Percentiles rank a stretch among this genome's conserved stretches.
phyloP scores from a whole-genome alignment of 2,113 vertebrate species.

The Galemys pyrenaicus region DNA sequence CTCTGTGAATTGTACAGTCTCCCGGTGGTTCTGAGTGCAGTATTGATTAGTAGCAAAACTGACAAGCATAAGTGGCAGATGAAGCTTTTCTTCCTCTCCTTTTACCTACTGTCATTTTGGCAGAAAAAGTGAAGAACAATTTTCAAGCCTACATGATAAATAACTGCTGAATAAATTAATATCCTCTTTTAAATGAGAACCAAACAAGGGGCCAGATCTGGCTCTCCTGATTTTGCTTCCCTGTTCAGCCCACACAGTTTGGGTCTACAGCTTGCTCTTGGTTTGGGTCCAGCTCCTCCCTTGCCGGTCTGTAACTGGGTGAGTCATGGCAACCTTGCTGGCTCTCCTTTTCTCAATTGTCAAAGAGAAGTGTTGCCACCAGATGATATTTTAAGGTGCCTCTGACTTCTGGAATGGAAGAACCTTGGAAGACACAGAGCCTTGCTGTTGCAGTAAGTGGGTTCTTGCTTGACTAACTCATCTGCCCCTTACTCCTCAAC shows the following conservation, averaged over 20 bases:
- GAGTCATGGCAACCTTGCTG: constrained; percentile 55
- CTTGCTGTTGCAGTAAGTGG: neutral
- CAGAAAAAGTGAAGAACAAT: constrained; percentile 43
- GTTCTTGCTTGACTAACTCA: neutral
- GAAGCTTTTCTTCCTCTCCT: constrained; percentile 33
- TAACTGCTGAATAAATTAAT: constrained; percentile 45
- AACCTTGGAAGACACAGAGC: constrained; percentile 14
- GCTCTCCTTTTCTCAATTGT: constrained; percentile 1
- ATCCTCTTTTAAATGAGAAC: neutral
- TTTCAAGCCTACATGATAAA: constrained; percentile 53
- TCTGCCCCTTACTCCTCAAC: neutral
- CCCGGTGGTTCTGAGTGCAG: neutral
- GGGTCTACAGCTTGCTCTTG: constrained; percentile 24
- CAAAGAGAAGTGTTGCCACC: constrained; percentile 17
- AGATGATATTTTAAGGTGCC: neutral
- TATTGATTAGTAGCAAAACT: constrained; percentile 42
- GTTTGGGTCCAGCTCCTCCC: constrained; percentile 56
- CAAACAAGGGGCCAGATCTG: neutral
- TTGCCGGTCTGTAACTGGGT: constrained; percentile 21
- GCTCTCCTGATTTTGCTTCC: constrained; percentile 34
- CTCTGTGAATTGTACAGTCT: neutral
- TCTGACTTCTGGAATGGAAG: constrained; percentile 23
- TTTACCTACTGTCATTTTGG: constrained; percentile 22
- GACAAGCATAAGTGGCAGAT: neutral
- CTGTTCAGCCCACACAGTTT: neutral